These are phyloP conservation scores for Porphyrio hochstetteri DNA, from an alignment of 2,113 vertebrate species.

Conservation along the genomic window DNA sequence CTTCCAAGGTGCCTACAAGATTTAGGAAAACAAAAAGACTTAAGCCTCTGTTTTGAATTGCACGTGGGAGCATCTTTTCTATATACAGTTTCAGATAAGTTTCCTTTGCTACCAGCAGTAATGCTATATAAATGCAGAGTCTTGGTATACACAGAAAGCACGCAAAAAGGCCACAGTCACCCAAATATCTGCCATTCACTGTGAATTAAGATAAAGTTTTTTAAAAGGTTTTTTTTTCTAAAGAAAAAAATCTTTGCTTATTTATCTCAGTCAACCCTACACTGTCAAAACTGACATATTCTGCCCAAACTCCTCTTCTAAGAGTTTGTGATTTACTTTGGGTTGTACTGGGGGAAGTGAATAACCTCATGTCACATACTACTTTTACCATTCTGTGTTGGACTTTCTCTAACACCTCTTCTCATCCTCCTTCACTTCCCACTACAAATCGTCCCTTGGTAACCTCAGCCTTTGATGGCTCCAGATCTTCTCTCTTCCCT, in stretches of 20 bases:
- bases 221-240: not conserved
- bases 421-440: not conserved
- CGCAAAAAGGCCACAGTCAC: not conserved
- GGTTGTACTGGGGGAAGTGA: accelerated
- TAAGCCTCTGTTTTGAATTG: not conserved
- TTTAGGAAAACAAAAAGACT: not conserved
- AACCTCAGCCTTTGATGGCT: not conserved
- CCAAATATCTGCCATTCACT: not conserved
- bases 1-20: not conserved
- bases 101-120: not conserved
- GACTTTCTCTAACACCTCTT: not conserved
- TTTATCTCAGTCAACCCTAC: not conserved
- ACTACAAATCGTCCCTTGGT: not conserved
- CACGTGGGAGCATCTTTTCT: not conserved
- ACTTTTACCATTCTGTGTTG: not conserved
- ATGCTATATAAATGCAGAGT: not conserved
- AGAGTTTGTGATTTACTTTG: not conserved
- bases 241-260: not conserved
- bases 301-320: not conserved
- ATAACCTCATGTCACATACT: not conserved
- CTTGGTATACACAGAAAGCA: accelerated
- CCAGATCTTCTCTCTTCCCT: not conserved
- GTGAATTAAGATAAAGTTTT: not conserved
- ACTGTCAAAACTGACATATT: not conserved
- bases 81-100: not conserved